Evolutionary conservation across 2,797 vertebrate genomes (phyloP).

Genomic region (Remorina albescens): DNA sequence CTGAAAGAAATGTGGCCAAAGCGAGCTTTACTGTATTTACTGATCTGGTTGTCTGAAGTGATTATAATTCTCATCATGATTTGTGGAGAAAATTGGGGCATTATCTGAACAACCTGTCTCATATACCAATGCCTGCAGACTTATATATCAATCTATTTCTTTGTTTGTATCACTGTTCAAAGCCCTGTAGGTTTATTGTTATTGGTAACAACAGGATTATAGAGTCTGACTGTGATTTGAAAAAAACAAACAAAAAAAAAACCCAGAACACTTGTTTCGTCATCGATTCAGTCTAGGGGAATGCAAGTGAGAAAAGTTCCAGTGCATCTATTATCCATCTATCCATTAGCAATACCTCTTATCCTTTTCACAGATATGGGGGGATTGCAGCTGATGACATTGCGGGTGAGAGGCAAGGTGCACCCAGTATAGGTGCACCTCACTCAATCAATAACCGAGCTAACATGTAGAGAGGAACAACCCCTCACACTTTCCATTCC

Average conservation of each 20-base stretch:
- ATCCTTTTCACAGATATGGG: too few relatives aligned
- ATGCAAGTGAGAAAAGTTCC: not conserved
- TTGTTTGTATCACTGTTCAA: not conserved
- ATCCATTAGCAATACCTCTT: too few relatives aligned
- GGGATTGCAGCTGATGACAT: not conserved
- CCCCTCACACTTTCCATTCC: not conserved
- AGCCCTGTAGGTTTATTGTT: not conserved
- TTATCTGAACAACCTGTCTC: not conserved
- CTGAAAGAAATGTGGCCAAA: not conserved
- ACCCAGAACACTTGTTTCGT: not conserved
- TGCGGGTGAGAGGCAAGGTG: not conserved
- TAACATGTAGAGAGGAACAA: not conserved
- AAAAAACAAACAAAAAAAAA: too few relatives aligned
- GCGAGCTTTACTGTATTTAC: not conserved
- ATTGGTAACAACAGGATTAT: constrained; percentile 2
- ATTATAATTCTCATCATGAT: constrained; percentile 2
- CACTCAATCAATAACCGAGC: not conserved
- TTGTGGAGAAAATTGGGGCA: constrained; percentile 3
- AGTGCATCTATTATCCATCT: not conserved
- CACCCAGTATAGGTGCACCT: too few relatives aligned
- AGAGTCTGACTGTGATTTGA: not conserved
- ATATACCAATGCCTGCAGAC: not conserved
- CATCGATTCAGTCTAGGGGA: constrained; percentile 9
- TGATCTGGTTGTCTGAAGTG: not conserved
- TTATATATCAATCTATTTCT: constrained; percentile 2